These are phyloP conservation scores for Phrynocephalus forsythii DNA, from an alignment of 2,797 vertebrate species.

Conservation along the genomic window DNA sequence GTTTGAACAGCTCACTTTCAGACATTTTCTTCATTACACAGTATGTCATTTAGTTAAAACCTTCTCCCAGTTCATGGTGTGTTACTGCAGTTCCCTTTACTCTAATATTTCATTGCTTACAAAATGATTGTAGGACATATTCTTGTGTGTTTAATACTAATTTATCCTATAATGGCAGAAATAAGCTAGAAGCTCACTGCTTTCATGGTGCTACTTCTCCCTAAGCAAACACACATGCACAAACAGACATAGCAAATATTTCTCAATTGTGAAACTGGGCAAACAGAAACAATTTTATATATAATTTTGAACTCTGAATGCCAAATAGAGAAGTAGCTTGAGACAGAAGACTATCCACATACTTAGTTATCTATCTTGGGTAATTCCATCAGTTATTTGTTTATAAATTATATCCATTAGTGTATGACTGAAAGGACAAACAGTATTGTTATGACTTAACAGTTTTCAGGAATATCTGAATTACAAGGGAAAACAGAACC, in stretches of 20 bases:
- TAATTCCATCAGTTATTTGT: conserved; percentile 38
- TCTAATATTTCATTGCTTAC: conserved; percentile 28
- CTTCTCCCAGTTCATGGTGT: background rate
- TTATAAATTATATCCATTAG: conserved; percentile 32
- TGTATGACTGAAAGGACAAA: background rate
- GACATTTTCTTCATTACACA: conserved; percentile 5
- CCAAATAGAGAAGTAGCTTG: conserved; percentile 22
- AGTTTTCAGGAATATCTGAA: conserved; percentile 1
- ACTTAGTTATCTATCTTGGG: conserved; percentile 32
- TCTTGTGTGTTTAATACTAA: conserved; percentile 59
- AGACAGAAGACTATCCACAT: conserved; percentile 8
- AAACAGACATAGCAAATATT: background rate
- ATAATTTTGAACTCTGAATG: conserved; percentile 36
- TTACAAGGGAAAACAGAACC: conserved; percentile 4
- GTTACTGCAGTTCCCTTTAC: conserved; percentile 31
- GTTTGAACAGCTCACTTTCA: background rate
- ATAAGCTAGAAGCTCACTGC: conserved; percentile 45
- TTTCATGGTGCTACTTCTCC: conserved; percentile 54
- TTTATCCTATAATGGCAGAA: conserved; percentile 46
- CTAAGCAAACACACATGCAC: too few species aligned
- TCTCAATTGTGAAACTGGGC: conserved; percentile 29
- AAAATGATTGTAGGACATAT: conserved; percentile 36
- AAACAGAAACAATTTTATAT: conserved; percentile 2
- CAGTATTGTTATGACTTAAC: background rate
- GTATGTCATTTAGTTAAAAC: conserved; percentile 41